Conservation (phyloP, 1,140 invertebrate genomes). For the Ruditapes philippinarum region DNA sequence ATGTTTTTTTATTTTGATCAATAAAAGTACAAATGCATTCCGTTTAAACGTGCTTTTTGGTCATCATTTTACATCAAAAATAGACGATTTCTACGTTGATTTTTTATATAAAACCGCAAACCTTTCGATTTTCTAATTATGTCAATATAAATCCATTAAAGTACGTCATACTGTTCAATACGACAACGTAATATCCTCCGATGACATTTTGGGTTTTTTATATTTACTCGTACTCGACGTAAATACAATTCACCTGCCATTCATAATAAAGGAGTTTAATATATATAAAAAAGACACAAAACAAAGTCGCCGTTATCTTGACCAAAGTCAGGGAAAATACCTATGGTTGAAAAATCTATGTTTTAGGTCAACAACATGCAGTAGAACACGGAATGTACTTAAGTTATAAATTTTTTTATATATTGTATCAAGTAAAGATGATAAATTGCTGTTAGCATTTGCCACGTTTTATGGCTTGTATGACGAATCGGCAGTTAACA, state of each 20-base stretch:
- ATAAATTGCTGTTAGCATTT: neutral
- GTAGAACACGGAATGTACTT: neutral
- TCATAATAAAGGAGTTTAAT: no score
- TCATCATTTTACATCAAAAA: neutral
- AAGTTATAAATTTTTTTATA: neutral
- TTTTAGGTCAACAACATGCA: neutral
- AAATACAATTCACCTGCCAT: no score
- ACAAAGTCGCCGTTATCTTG: no score
- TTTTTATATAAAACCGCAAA: neutral
- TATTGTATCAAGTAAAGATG: neutral
- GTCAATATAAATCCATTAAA: neutral
- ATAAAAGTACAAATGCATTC: no score
- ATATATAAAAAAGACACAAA: no score
- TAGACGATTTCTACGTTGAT: neutral
- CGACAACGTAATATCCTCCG: neutral
- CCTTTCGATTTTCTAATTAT: conserved; percentile 6
- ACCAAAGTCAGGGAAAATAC: no score
- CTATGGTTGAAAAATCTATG: neutral
- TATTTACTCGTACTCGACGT: no score
- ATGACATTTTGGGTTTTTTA: conserved; percentile 5
- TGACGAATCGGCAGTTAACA: conserved; percentile 5
- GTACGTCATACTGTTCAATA: conserved; percentile 3
- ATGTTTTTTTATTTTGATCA: no score
- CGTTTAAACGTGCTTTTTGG: neutral
- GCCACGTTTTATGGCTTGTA: neutral